Evolutionary conservation across 53 echinoderm and acorn worm species (phyloP).

Genomic region (Paracentrotus lividus): DNA sequence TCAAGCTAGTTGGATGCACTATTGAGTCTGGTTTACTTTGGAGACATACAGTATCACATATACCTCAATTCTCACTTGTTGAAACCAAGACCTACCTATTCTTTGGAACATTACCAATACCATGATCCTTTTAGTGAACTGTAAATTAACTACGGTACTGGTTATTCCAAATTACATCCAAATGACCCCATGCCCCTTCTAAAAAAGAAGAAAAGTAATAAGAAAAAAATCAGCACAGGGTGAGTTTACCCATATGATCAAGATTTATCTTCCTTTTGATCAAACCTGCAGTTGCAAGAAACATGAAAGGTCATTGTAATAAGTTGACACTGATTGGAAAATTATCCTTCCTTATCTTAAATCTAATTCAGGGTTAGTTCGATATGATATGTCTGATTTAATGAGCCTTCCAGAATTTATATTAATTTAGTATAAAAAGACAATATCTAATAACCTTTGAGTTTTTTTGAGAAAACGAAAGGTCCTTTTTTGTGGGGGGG

Average conservation of each 20-base stretch:
- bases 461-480: conserved; percentile 25
- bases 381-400: not conserved
- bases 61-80: conserved; percentile 26
- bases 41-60: conserved; percentile 19
- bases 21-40: conserved; percentile 8
- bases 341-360: not conserved
- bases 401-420: conserved; percentile 34
- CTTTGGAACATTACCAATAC: not conserved
- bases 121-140: not conserved
- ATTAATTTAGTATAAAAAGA: conserved; percentile 18
- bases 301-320: conserved; percentile 3
- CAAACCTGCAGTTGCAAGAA: conserved; percentile 1
- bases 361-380: not conserved
- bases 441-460: conserved; percentile 49
- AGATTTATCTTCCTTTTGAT: not conserved
- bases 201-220: not conserved
- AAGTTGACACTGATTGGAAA: not conserved
- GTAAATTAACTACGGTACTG: too few relatives aligned
- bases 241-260: not conserved
- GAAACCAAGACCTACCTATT: not conserved
- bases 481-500: conserved; percentile 31
- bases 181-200: not conserved
- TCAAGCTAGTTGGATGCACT: conserved; percentile 11
- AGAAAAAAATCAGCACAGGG: not conserved
- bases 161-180: not conserved